Conservation (phyloP, 2,797 vertebrate genomes). For the Molossus molossus region DNA sequence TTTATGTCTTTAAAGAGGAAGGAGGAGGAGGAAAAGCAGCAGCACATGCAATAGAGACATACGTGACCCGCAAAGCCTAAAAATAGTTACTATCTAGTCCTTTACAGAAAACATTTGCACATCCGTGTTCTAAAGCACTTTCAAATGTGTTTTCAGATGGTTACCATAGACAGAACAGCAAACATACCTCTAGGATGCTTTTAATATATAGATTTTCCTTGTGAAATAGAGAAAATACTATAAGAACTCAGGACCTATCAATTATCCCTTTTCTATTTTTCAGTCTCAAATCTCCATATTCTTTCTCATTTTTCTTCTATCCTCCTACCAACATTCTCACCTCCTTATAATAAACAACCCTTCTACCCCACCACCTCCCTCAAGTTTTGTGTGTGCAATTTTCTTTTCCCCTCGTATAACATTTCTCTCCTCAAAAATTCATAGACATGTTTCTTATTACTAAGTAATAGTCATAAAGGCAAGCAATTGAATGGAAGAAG, state of each 20-base stretch:
- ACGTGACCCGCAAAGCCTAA: not conserved
- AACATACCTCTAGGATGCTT: not conserved
- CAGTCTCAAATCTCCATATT: not conserved
- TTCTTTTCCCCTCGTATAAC: not conserved
- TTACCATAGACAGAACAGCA: not conserved
- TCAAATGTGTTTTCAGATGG: not conserved
- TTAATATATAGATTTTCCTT: not conserved
- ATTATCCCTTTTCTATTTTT: not conserved
- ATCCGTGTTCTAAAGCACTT: not conserved
- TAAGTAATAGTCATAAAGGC: conserved; percentile 17
- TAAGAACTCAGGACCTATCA: not conserved
- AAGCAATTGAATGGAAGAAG: not conserved
- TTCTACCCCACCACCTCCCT: not conserved
- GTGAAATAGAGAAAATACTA: not conserved
- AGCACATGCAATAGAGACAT: not conserved
- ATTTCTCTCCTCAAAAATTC: conserved; percentile 22
- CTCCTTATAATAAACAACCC: not conserved
- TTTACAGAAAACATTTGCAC: not conserved
- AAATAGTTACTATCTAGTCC: not conserved
- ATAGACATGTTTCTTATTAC: conserved; percentile 37
- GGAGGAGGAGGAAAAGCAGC: not conserved
- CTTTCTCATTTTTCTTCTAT: not conserved
- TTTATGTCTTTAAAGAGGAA: conserved; percentile 38
- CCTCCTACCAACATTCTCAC: not conserved
- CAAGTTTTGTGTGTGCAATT: conserved; percentile 7